Percentiles rank a stretch among this genome's conserved stretches.
Conservation (phyloP, 2,888 invertebrate species). For the Hydropsyche betteni region DNA sequence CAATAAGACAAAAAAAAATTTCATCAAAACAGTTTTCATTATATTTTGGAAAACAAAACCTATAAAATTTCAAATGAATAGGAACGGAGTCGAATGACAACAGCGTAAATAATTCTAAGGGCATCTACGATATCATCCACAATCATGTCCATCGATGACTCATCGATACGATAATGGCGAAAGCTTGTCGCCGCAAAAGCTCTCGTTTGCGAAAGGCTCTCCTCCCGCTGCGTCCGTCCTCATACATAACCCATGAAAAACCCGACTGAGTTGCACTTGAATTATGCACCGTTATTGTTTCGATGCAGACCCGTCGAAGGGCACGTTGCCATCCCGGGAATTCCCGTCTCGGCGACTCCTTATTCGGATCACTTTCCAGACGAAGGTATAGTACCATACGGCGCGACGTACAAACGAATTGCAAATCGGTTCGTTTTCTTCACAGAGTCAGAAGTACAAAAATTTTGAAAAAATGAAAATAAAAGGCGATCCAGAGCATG, state of each 20-base stretch:
- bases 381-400: slow-evolving; percentile 3
- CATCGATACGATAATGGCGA: slow-evolving; percentile 8
- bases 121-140: no score
- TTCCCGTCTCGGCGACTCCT: slow-evolving; percentile 8
- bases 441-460: background rate
- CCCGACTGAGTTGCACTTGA: slow-evolving; percentile 2
- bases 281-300: slow-evolving; percentile 34
- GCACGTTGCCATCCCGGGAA: slow-evolving; percentile 6
- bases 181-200: slow-evolving; percentile 14
- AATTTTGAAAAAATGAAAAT: no score
- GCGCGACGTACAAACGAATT: background rate
- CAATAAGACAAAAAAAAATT: no score
- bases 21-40: no score
- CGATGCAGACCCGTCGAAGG: slow-evolving; percentile 8
- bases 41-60: no score
- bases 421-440: background rate
- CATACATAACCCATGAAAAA: slow-evolving; percentile 33
- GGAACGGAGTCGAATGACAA: no score
- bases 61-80: no score
- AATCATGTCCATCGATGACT: no score
- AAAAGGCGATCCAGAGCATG: no score
- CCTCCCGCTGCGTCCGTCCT: slow-evolving; percentile 13
- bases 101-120: no score
- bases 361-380: slow-evolving; percentile 26
- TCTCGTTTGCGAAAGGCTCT: slow-evolving; percentile 24